These are phyloP conservation scores for Archegozetes longisetosus DNA, from an alignment of 1,140 invertebrate genomes.

Conservation along the genomic window DNA sequence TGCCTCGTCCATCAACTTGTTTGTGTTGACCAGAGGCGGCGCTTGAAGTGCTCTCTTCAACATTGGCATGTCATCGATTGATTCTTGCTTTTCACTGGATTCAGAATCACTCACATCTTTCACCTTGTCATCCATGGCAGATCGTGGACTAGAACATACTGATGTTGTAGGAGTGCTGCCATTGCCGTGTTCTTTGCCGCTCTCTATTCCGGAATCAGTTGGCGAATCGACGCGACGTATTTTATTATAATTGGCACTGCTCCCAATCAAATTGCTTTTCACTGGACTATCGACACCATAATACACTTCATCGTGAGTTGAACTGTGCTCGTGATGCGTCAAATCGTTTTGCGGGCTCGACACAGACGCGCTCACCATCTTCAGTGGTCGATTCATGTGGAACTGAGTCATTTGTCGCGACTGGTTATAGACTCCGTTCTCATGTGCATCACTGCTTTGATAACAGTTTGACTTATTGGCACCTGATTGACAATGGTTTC, in stretches of 20 bases:
- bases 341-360: background rate
- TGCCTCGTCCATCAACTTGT: slow-evolving; percentile 78
- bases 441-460: slow-evolving; percentile 39
- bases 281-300: background rate
- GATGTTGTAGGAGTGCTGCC: slow-evolving; percentile 41
- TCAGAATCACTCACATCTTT: slow-evolving; percentile 23
- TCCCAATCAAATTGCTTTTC: background rate
- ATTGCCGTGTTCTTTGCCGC: slow-evolving; percentile 45
- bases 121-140: slow-evolving; percentile 57
- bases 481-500: slow-evolving; percentile 52
- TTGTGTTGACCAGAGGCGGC: slow-evolving; percentile 54
- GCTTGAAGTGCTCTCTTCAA: slow-evolving; percentile 76
- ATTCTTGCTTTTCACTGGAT: slow-evolving; percentile 37
- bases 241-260: slow-evolving; percentile 20
- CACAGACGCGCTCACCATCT: background rate
- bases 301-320: background rate
- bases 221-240: slow-evolving; percentile 71
- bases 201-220: slow-evolving; percentile 79
- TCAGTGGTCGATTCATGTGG: background rate
- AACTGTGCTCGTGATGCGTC: background rate
- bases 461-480: slow-evolving; percentile 36
- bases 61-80: slow-evolving; percentile 79
- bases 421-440: background rate
- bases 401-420: background rate
- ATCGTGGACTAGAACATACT: slow-evolving; percentile 57